These are phyloP conservation scores for Bergia puertoricense DNA, from an alignment of 92 coral and sea anemone species.

Conservation along the genomic window DNA sequence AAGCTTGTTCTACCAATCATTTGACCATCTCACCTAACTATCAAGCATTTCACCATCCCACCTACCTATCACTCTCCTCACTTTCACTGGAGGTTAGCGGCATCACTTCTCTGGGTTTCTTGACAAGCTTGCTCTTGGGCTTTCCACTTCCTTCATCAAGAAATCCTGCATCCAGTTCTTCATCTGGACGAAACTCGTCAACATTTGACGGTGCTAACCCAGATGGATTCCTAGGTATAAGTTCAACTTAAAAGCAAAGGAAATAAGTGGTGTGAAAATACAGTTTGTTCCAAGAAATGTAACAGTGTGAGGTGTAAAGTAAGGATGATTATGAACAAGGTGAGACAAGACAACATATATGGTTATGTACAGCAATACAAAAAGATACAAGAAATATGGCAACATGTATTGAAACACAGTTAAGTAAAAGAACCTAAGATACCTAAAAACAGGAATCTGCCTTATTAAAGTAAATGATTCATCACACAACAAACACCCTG, in stretches of 20 bases:
- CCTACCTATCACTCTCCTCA: slow-evolving; percentile 86
- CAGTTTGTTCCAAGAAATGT: background rate
- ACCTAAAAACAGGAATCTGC: too few relatives aligned
- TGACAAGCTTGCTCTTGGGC: slow-evolving; percentile 50
- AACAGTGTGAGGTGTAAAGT: too few relatives aligned
- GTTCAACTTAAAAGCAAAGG: slow-evolving; percentile 10
- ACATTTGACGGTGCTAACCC: slow-evolving; percentile 61
- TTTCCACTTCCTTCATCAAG: slow-evolving; percentile 63
- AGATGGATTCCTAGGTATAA: slow-evolving; percentile 40
- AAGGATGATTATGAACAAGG: background rate
- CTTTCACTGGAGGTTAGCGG: slow-evolving; percentile 56
- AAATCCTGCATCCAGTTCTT: slow-evolving; percentile 86
- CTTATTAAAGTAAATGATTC: too few relatives aligned
- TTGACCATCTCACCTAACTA: too few relatives aligned
- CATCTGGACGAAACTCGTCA: slow-evolving; percentile 90
- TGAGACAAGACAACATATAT: too few relatives aligned
- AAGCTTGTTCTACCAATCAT: slow-evolving; percentile 28
- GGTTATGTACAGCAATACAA: too few relatives aligned
- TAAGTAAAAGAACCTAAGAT: too few relatives aligned
- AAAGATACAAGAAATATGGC: too few relatives aligned
- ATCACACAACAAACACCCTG: too few relatives aligned
- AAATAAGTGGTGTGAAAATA: background rate
- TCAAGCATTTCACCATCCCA: too few relatives aligned
- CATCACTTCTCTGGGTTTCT: slow-evolving; percentile 45
- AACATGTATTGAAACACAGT: too few relatives aligned